A percentile compares a stretch with the other conserved stretches of the same genome.
phyloP scores from a whole-genome alignment of 1,140 invertebrate species.

The Ganaspis sp. region DNA sequence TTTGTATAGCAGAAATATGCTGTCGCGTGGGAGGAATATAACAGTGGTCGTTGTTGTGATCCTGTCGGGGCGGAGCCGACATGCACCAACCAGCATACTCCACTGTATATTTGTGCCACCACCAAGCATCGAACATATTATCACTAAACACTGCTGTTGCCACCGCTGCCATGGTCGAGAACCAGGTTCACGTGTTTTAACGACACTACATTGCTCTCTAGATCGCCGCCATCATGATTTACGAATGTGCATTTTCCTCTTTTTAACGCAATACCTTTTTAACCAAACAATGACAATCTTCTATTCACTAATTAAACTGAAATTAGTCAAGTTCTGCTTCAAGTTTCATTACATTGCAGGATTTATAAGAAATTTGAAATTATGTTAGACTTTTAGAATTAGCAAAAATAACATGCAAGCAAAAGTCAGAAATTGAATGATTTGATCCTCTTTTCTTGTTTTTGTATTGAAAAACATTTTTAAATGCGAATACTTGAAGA shows the following conservation, averaged over 20 bases:
- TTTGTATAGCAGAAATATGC: conserved; percentile 17
- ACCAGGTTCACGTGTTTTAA: conserved; percentile 54
- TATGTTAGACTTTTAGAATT: too few relatives aligned
- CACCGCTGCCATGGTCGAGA: conserved; percentile 48
- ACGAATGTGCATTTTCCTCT: conserved; percentile 35
- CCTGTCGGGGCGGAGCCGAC: conserved; percentile 65
- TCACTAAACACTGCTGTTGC: conserved; percentile 53
- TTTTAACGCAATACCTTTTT: background rate
- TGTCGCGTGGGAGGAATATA: conserved; percentile 69
- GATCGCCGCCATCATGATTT: conserved; percentile 55
- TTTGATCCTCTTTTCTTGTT: too few relatives aligned
- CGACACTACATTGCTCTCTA: conserved; percentile 35
- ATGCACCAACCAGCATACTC: conserved; percentile 69
- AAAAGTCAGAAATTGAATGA: too few relatives aligned
- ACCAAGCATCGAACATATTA: conserved; percentile 52
- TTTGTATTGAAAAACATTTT: too few relatives aligned
- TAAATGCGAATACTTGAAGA: too few relatives aligned
- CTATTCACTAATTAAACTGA: background rate
- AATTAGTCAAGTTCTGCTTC: background rate
- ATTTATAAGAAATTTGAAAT: too few relatives aligned
- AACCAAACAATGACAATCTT: conserved; percentile 1
- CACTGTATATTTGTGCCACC: conserved; percentile 64
- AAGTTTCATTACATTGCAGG: too few relatives aligned
- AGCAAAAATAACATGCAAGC: too few relatives aligned
- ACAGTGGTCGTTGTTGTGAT: conserved; percentile 68